A percentile compares a stretch with the other conserved stretches of the same genome.
These are phyloP conservation scores for Agriopis leucophaearia DNA, from an alignment of 2,888 invertebrate species.

Conservation along the genomic window DNA sequence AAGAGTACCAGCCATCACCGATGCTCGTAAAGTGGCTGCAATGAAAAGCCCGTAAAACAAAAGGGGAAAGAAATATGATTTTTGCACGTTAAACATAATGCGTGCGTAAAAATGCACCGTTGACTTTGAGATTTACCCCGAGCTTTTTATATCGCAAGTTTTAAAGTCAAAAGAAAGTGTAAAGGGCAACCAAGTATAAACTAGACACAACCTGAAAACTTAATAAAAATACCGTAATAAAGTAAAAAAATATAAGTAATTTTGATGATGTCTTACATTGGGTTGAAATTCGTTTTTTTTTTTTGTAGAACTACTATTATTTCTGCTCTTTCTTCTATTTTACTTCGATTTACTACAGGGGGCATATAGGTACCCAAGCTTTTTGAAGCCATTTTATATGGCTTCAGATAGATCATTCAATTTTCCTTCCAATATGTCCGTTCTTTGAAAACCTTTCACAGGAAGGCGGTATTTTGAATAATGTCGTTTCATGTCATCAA, in stretches of 20 bases:
- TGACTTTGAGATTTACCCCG: slow-evolving; percentile 37
- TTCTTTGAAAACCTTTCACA: slow-evolving; percentile 40
- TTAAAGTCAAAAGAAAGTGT: slow-evolving; percentile 22
- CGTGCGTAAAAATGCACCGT: slow-evolving; percentile 43
- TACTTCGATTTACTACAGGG: not conserved
- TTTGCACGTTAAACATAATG: slow-evolving; percentile 65
- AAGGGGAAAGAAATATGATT: slow-evolving; percentile 75
- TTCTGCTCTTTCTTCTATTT: not conserved
- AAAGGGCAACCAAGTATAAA: slow-evolving; percentile 20
- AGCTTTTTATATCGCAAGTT: slow-evolving; percentile 29
- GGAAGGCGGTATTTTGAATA: slow-evolving; percentile 46
- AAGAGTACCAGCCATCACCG: slow-evolving; percentile 72
- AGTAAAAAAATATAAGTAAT: not conserved
- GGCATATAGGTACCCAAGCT: not conserved
- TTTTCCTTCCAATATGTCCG: slow-evolving; percentile 33
- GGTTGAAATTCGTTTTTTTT: not conserved
- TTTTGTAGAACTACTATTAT: not conserved
- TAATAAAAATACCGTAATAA: not conserved
- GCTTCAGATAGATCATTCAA: slow-evolving; percentile 27
- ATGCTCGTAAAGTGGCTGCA: slow-evolving; percentile 79
- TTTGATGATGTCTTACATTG: not conserved
- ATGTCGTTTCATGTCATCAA: slow-evolving; percentile 43
- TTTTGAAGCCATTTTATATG: slow-evolving; percentile 26
- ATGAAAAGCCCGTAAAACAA: slow-evolving; percentile 82
- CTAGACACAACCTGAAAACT: slow-evolving; percentile 4